Conservation (phyloP, 1,140 invertebrate genomes). For the Steinernema feltiae region DNA sequence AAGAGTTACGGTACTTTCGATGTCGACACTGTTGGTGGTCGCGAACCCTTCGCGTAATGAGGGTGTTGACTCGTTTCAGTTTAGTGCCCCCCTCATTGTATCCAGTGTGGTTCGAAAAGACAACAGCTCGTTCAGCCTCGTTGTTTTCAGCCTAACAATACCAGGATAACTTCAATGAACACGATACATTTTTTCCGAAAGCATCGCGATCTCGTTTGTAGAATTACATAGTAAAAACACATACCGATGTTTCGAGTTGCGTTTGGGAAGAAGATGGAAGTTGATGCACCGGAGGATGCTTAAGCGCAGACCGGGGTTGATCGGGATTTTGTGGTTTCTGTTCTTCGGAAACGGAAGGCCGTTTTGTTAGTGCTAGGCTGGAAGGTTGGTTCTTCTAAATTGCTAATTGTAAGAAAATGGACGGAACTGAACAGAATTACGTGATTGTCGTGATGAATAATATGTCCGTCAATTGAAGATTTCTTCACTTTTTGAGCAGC, state of each 20-base stretch:
- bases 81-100: not conserved
- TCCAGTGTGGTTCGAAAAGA: not conserved
- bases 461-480: slow-evolving; percentile 51
- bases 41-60: slow-evolving; percentile 40
- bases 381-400: slow-evolving; percentile 12
- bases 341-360: not conserved
- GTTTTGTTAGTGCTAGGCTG: slow-evolving; percentile 11
- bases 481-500: slow-evolving; percentile 43
- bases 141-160: not conserved
- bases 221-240: too few species aligned
- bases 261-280: not conserved
- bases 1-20: slow-evolving; percentile 2
- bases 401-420: too few species aligned
- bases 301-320: slow-evolving; percentile 37
- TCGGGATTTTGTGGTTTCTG: not conserved
- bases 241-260: not conserved
- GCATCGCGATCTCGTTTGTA: too few species aligned
- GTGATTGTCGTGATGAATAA: slow-evolving; percentile 49
- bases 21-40: not conserved
- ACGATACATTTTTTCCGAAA: not conserved
- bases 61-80: slow-evolving; percentile 54
- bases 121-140: not conserved
- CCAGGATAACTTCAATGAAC: not conserved
- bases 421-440: slow-evolving; percentile 4
- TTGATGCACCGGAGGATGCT: slow-evolving; percentile 37